phyloP scores from a whole-genome alignment of 2,797 vertebrate genomes.

The Pangasius mekongensis region DNA sequence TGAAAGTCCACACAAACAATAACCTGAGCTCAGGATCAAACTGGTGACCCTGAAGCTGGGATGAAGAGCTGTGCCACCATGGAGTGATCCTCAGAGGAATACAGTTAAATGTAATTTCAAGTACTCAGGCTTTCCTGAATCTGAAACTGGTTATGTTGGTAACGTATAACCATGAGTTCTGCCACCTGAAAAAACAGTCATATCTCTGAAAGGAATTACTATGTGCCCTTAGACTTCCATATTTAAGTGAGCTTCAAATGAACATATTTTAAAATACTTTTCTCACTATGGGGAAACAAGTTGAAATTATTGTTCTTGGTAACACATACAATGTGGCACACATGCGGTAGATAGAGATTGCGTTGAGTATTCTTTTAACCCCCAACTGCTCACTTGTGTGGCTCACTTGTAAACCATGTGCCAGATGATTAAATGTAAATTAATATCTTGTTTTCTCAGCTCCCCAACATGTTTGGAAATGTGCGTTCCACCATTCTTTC shows the following conservation, averaged over 20 bases:
- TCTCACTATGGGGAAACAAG: neutral
- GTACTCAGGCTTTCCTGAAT: neutral
- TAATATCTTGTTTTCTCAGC: conserved; percentile 59
- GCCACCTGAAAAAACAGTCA: neutral
- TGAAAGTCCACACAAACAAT: neutral
- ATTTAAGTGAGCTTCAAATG: neutral
- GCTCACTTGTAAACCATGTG: neutral
- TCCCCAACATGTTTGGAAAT: conserved; percentile 89
- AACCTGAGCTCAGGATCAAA: neutral
- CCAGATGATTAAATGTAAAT: neutral
- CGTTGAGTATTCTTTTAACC: neutral
- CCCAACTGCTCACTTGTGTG: neutral
- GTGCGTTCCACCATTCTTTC: conserved; percentile 84
- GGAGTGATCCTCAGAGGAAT: neutral
- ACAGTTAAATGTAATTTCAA: neutral
- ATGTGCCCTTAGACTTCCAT: neutral
- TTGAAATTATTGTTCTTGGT: neutral
- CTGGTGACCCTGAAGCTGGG: neutral
- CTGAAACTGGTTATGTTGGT: neutral
- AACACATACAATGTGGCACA: neutral
- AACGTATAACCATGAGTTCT: neutral
- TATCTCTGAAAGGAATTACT: too few species aligned
- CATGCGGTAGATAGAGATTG: neutral
- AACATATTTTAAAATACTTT: neutral
- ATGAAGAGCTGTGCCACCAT: neutral